Evolutionary conservation across 2,888 invertebrate genomes (phyloP).

Genomic region (Neoitamus cyanurus): DNA sequence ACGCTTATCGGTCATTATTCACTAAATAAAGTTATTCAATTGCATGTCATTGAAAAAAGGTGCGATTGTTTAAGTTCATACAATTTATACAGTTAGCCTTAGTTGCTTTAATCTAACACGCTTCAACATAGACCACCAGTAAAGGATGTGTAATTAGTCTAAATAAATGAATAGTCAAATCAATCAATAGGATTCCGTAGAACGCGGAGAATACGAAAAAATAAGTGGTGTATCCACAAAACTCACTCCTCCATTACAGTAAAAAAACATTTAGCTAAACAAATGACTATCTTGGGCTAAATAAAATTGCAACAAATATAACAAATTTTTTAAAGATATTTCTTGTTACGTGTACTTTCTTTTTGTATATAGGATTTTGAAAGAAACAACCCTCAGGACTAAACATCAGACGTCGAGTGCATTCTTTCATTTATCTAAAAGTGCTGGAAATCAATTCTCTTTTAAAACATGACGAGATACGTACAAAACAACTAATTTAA

Average conservation of each 20-base stretch:
- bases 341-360: constrained; percentile 45
- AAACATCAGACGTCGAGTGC: background rate
- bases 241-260: constrained; percentile 16
- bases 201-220: background rate
- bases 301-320: constrained; percentile 49
- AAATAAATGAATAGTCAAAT: constrained; percentile 17
- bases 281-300: constrained; percentile 51
- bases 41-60: constrained; percentile 39
- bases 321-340: constrained; percentile 47
- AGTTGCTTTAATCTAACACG: constrained; percentile 35
- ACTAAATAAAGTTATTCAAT: constrained; percentile 34
- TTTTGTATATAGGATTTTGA: constrained; percentile 25
- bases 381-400: constrained; percentile 36
- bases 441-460: constrained; percentile 22
- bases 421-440: constrained; percentile 31
- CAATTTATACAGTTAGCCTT: constrained; percentile 9
- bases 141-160: constrained; percentile 31
- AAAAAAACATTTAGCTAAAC: constrained; percentile 48
- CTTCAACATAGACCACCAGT: constrained; percentile 27
- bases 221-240: constrained; percentile 6
- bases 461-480: constrained; percentile 32
- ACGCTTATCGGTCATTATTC: constrained; percentile 1
- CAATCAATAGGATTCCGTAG: constrained; percentile 3
- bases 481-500: constrained; percentile 38
- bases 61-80: constrained; percentile 50